Evolutionary conservation across 2,888 invertebrate genomes (phyloP).

Genomic region (Xylophagus ater): DNA sequence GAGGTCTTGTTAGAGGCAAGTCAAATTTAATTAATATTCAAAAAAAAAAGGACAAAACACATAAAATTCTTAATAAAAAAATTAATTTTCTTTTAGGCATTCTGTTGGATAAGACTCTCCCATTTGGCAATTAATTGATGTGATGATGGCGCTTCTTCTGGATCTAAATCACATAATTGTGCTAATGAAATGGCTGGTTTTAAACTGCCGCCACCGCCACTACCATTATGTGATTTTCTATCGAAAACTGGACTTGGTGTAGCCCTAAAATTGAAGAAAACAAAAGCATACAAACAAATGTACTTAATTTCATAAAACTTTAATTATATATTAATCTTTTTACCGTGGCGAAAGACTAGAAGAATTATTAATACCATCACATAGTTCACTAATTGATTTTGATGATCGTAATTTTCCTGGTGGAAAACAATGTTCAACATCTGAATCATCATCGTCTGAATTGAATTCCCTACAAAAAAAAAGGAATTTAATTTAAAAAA

Average conservation of each 20-base stretch:
- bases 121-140: constrained; percentile 65
- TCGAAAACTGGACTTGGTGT: constrained; percentile 30
- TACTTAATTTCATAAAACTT: not conserved
- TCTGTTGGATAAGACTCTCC: constrained; percentile 63
- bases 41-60: no score
- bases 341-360: constrained; percentile 25
- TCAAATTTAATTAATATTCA: no score
- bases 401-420: constrained; percentile 53
- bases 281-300: no score
- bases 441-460: constrained; percentile 49
- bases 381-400: constrained; percentile 55
- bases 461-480: constrained; percentile 26
- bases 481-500: constrained; percentile 4
- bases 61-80: no score
- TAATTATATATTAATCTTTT: not conserved
- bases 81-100: constrained; percentile 22
- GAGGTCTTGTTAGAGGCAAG: no score
- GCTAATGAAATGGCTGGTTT: constrained; percentile 59
- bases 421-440: constrained; percentile 49
- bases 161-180: constrained; percentile 52
- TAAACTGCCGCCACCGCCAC: constrained; percentile 39
- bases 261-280: constrained; percentile 20
- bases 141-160: constrained; percentile 58
- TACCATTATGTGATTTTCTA: constrained; percentile 10
- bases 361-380: constrained; percentile 44